Evolutionary conservation across 2,888 invertebrate genomes (phyloP), one percentile per base, ranked within the genome.

Genomic region (Cancer borealis): DNA sequence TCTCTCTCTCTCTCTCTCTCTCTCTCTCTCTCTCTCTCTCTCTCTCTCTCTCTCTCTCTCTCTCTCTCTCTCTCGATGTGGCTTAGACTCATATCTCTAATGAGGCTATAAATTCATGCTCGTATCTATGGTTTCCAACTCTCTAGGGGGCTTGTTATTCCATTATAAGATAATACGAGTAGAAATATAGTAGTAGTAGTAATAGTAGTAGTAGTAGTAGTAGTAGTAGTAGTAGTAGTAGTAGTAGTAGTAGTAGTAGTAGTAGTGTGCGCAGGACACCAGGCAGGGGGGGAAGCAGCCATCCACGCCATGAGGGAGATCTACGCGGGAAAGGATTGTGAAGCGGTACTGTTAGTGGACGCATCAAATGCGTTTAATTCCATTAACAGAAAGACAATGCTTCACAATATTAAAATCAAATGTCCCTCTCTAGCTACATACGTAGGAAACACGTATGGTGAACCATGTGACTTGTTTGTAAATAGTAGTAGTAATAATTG

Each of bases 1-100:
- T 66, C 66, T 66, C n/a, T n/a, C 66, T n/a, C 54, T 66, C 66
- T 66, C 66, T 66, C 66, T 66, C 66, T 66, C 66, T 66, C 66
- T 66, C 66, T 66, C 66, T 66, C 66, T 66, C n/a, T 66, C 66
- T 66, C 66, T 66, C 66, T 66, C 66, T 66, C 66, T 66, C 66
- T 66, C 66, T 66, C 66, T 66, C 66, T 66, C 66, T 66, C n/a
- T 54, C 54, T 54, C 54, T 54, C 54, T 54, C 54, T 54, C 54
- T 54, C 54, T 54, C 54, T 54, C 54, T 66, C n/a, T 66, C 1
- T n/a, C 21, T 3, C 17, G 14, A 54, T 54, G 54, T 21, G 66
- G n/a, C 66, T 66, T 8, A 4, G 66, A n/a, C n/a, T n/a, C 66
- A 66, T n/a, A 66, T 66, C 66, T 66, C 6, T 66, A 66, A 66